Percentiles rank a stretch among this genome's conserved stretches.
Conservation (phyloP, 2,113 vertebrate genomes). For the Lota lota region DNA sequence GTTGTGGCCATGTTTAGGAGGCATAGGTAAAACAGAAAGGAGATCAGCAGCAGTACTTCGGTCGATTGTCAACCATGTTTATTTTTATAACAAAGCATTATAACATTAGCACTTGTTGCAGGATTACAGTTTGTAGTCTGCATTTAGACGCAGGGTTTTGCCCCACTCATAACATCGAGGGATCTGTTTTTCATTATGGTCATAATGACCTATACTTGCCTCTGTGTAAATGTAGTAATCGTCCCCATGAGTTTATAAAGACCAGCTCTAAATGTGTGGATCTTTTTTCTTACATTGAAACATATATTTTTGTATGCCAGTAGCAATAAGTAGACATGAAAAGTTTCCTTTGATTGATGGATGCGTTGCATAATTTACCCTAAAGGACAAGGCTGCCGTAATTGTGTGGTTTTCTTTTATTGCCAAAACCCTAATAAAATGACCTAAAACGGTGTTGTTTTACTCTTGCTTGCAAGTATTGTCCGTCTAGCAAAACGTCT, state of each 20-base stretch:
- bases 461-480: no score
- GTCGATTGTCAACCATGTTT: neutral
- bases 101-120: slow-evolving; percentile 7
- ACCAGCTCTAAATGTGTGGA: neutral
- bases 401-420: no score
- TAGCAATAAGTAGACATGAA: no score
- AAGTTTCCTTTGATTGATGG: no score
- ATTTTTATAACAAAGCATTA: neutral
- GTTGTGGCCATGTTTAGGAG: no score
- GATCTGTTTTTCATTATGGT: slow-evolving; percentile 26
- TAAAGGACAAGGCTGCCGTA: no score
- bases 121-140: slow-evolving; percentile 16
- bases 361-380: no score
- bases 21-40: neutral
- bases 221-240: slow-evolving; percentile 41
- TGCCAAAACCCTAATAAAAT: no score
- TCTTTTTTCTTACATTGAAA: neutral
- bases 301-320: no score
- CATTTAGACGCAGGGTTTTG: slow-evolving; percentile 16
- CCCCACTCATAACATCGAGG: slow-evolving; percentile 30
- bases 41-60: slow-evolving; percentile 13
- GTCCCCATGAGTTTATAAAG: slow-evolving; percentile 22
- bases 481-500: no score
- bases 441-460: no score
- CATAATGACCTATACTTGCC: slow-evolving; percentile 37